Percentiles rank a stretch among this genome's conserved stretches.
These are phyloP conservation scores for Pithys albifrons DNA, from an alignment of 2,113 vertebrate genomes.

Conservation along the genomic window DNA sequence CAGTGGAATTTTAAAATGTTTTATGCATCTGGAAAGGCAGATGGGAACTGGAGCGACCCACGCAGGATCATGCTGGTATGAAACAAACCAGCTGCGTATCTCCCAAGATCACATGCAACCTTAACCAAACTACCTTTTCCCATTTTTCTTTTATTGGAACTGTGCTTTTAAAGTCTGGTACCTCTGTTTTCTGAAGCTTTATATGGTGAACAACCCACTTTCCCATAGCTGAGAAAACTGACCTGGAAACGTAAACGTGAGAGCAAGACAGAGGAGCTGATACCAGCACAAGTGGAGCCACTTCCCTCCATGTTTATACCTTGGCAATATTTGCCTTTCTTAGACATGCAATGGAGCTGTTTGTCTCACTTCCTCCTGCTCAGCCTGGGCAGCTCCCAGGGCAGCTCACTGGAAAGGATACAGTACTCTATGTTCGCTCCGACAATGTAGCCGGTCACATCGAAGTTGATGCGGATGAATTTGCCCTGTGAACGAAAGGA, in stretches of 20 bases:
- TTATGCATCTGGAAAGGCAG: neutral
- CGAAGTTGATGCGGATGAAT: constrained; percentile 89
- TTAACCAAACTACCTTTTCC: neutral
- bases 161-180: neutral
- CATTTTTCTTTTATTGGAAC: neutral
- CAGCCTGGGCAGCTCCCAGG: neutral
- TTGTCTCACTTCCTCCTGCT: neutral
- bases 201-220: neutral
- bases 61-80: neutral
- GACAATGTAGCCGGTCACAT: constrained; percentile 85
- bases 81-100: neutral
- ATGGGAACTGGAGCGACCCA: neutral
- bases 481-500: constrained; percentile 78
- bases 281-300: neutral
- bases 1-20: neutral
- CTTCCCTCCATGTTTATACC: neutral
- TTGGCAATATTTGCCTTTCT: constrained; percentile 46
- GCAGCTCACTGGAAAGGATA: constrained; percentile 76
- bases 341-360: neutral
- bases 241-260: neutral
- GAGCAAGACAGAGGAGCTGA: neutral
- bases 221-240: neutral
- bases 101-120: neutral
- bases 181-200: neutral
- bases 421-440: constrained; percentile 87